Percentiles rank a stretch among this genome's conserved stretches.
Conservation (phyloP, 2,888 invertebrate genomes). For the Drosophila stalkeri region DNA sequence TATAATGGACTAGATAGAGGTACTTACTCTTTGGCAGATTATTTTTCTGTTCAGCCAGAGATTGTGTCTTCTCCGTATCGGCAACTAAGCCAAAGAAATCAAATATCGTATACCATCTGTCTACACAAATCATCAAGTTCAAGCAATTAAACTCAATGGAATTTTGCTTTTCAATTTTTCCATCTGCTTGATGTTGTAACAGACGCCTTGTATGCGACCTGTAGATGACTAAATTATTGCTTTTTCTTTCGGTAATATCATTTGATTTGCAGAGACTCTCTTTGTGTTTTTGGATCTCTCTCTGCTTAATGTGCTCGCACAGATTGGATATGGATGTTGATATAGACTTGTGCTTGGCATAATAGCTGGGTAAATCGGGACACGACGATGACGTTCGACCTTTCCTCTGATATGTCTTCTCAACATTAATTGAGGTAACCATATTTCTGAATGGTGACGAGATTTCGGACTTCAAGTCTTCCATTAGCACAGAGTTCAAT, state of each 20-base stretch:
- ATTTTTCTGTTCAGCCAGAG: constrained; percentile 45
- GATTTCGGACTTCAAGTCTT: constrained; percentile 92
- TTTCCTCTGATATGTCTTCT: constrained; percentile 56
- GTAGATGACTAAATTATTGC: constrained; percentile 91
- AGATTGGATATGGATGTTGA: constrained; percentile 87
- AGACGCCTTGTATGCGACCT: constrained; percentile 88
- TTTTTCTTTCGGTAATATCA: constrained; percentile 77
- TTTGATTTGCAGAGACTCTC: constrained; percentile 31
- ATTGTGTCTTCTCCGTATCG: constrained; percentile 60
- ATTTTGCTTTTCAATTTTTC: constrained; percentile 80
- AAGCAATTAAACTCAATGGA: constrained; percentile 95
- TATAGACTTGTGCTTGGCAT: constrained; percentile 65
- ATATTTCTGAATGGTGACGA: constrained; percentile 93
- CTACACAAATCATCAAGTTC: constrained; percentile 95
- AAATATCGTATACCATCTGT: constrained; percentile 97
- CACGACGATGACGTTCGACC: constrained; percentile 74
- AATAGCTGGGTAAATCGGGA: constrained; percentile 69
- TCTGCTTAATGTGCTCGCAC: constrained; percentile 86
- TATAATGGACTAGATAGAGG: too few species aligned
- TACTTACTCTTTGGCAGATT: constrained; percentile 48
- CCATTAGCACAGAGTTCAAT: constrained; percentile 94
- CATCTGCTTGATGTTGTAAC: constrained; percentile 80
- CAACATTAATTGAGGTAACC: constrained; percentile 87
- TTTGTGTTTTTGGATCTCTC: constrained; percentile 59
- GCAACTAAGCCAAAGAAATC: constrained; percentile 93